Percentiles rank a stretch among this genome's conserved stretches.
Conservation (phyloP, 1,140 invertebrate genomes). For the Leptoteleia sp. region DNA sequence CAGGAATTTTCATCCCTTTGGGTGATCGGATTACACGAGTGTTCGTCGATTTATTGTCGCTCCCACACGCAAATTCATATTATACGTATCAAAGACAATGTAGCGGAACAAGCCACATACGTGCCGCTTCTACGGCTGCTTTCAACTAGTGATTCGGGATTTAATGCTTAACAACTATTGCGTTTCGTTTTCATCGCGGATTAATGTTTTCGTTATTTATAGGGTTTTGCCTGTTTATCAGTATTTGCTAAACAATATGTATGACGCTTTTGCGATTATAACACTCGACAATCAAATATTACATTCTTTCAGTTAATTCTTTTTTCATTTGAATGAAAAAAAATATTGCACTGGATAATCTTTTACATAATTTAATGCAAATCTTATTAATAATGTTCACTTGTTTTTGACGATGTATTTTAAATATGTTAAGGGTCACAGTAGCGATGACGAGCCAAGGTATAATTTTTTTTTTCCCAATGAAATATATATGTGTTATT, state of each 20-base stretch:
- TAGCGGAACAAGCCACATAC: conserved; percentile 61
- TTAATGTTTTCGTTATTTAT: conserved; percentile 46
- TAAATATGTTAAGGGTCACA: no score
- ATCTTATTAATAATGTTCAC: no score
- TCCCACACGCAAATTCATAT: conserved; percentile 63
- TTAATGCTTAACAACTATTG: conserved; percentile 64
- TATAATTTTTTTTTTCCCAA: no score
- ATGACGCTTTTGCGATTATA: conserved; percentile 9
- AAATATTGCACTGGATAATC: no score
- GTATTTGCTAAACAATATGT: conserved; percentile 33
- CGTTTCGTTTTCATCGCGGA: conserved; percentile 54
- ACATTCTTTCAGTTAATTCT: background rate
- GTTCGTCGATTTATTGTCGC: conserved; percentile 67
- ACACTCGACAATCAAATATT: conserved; percentile 1
- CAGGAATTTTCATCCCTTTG: conserved; percentile 69
- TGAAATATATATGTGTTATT: no score
- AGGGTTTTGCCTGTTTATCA: conserved; percentile 25
- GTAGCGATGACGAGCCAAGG: no score
- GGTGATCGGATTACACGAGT: conserved; percentile 69
- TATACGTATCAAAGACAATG: conserved; percentile 65
- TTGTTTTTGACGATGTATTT: no score
- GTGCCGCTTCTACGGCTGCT: conserved; percentile 64
- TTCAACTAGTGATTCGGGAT: conserved; percentile 59
- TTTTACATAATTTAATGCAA: no score
- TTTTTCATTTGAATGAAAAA: no score